Conservation (phyloP, 2,888 invertebrate species). For the Lasioglossum oenotherae region DNA sequence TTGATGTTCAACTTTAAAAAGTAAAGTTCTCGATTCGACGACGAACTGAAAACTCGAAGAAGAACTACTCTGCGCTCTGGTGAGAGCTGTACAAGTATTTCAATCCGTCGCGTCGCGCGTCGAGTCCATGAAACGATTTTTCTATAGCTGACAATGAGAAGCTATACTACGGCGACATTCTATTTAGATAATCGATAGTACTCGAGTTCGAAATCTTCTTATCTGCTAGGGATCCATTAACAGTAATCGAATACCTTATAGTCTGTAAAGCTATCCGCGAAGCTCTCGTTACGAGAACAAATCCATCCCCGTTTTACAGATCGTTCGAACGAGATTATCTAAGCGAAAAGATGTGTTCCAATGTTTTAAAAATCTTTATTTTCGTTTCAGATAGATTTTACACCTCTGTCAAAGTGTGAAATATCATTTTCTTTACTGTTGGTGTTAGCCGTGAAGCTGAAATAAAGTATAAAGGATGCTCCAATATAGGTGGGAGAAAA, state of each 20-base stretch:
- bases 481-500: no score
- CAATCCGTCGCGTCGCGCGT: no score
- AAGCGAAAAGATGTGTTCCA: not conserved
- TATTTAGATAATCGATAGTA: constrained; percentile 20
- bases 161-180: not conserved
- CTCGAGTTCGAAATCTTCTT: constrained; percentile 15
- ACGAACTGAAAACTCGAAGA: not conserved
- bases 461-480: no score
- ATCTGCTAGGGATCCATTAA: constrained; percentile 35
- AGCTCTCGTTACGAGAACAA: constrained; percentile 49
- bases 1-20: not conserved
- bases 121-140: not conserved
- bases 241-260: constrained; percentile 42
- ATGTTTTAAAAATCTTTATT: not conserved
- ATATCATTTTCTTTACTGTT: no score
- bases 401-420: no score
- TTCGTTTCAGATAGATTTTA: no score
- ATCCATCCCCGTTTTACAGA: constrained; percentile 23
- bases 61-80: not conserved
- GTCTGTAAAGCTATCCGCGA: constrained; percentile 31
- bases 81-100: not conserved
- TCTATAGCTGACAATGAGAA: no score
- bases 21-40: not conserved
- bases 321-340: constrained; percentile 13
- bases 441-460: no score